Conservation (phyloP, 2,888 invertebrate species). For the Ochropleura plecta region DNA sequence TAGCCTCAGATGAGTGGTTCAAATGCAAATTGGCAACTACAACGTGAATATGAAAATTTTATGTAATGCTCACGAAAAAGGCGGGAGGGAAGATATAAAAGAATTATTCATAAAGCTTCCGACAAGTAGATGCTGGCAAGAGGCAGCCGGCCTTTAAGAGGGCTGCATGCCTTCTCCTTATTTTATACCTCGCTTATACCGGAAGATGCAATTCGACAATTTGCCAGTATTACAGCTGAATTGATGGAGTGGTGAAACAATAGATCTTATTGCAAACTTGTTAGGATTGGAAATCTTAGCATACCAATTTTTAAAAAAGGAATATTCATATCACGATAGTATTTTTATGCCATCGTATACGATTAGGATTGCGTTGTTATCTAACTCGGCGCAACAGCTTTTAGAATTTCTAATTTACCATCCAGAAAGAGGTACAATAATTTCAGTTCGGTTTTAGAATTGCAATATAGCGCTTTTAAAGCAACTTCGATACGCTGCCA, state of each 20-base stretch:
- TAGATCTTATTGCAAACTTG: slow-evolving; percentile 19
- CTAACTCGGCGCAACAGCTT: neutral
- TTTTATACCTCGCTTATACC: slow-evolving; percentile 44
- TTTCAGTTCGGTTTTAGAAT: too few species aligned
- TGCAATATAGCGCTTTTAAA: neutral
- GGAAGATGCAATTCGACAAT: slow-evolving; percentile 50
- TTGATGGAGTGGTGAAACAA: slow-evolving; percentile 33
- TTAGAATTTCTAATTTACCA: neutral
- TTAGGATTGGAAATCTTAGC: neutral
- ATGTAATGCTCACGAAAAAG: slow-evolving; percentile 71
- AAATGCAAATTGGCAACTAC: slow-evolving; percentile 64
- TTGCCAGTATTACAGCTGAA: slow-evolving; percentile 35
- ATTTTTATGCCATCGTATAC: neutral
- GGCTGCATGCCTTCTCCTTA: slow-evolving; percentile 53
- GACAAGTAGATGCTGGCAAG: slow-evolving; percentile 68
- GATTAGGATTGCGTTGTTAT: neutral
- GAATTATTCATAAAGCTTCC: slow-evolving; percentile 80
- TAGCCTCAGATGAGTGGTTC: slow-evolving; percentile 52
- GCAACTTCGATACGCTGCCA: neutral
- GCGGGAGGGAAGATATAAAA: slow-evolving; percentile 66
- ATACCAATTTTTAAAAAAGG: neutral
- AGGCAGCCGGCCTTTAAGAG: slow-evolving; percentile 47
- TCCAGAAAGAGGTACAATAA: neutral
- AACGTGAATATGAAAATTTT: slow-evolving; percentile 67
- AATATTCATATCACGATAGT: neutral